Percentiles rank a stretch among this genome's conserved stretches.
Evolutionary conservation across 2,888 invertebrate species (phyloP).

Genomic region (Andrena bicolor): DNA sequence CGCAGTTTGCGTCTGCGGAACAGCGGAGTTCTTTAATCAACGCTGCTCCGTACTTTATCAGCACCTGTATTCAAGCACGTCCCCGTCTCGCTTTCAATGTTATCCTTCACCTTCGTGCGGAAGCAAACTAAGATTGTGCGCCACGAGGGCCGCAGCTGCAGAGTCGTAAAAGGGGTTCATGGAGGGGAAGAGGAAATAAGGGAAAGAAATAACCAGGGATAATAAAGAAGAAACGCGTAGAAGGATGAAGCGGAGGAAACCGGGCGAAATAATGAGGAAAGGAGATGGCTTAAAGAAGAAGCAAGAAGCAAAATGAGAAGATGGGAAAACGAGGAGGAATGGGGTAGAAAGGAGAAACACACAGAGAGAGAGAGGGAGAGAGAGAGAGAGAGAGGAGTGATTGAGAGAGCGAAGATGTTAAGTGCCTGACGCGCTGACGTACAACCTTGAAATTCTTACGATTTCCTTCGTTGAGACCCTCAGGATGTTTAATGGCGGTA

Average conservation of each 20-base stretch:
- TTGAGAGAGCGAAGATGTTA: conserved; percentile 36
- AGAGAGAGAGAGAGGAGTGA: conserved; percentile 4
- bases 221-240: conserved; percentile 8
- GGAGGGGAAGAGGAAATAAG: background rate
- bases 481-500: conserved; percentile 20
- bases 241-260: too few species aligned
- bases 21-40: conserved; percentile 53
- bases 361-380: too few species aligned
- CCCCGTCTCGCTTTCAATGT: conserved; percentile 10
- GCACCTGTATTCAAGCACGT: conserved; percentile 35
- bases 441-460: conserved; percentile 38
- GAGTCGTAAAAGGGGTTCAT: too few species aligned
- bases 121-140: conserved; percentile 6
- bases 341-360: background rate
- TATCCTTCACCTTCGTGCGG: conserved; percentile 15
- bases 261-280: background rate
- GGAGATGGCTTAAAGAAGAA: background rate
- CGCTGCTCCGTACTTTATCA: conserved; percentile 50
- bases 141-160: background rate
- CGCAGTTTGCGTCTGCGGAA: conserved; percentile 32
- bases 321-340: background rate
- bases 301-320: background rate
- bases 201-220: background rate
- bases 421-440: conserved; percentile 41
- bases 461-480: conserved; percentile 20